Evolutionary conservation across 2,797 vertebrate genomes (phyloP), one percentile per base, ranked within the genome.

Genomic region (Linurgus olivaceus): DNA sequence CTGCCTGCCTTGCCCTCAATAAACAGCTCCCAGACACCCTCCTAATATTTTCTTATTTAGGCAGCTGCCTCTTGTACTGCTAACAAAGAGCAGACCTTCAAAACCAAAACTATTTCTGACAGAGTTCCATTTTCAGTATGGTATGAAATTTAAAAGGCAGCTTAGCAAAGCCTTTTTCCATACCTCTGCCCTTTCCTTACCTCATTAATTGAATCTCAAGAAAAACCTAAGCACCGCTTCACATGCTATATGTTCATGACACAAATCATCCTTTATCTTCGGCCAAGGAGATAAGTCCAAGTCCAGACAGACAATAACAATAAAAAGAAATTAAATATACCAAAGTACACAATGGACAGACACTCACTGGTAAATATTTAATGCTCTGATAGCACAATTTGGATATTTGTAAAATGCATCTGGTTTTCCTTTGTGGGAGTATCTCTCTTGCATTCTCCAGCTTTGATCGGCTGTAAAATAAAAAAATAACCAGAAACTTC

Each of bases 351-450:
- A 85, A 66, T 73, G 83, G 88, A 54, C 35, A 96, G 87, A 93
- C 38, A 17, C 35, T 93, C n/a, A 7, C 29, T 77, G 80, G 89
- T 96, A 95, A 97, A 97, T 96, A 95, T 94, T 96, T 94, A 94
- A 96, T 93, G 72, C 54, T 83, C 72, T 45, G 31, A 93, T 80
- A 87, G 55, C 17, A 17, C 65, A 81, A 25, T 63, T 94, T 94
- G 85, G 58, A 67, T 83, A 85, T 94, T 90, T 94, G 77, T 85
- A 84, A 95, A 96, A 94, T 73, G 71, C 50, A 76, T 70, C 17
- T 85, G 55, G 17, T 85, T 93, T 93, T 84, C 28, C 67, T 81
- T 75, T 85, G 76, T 77, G 24, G 0, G 4, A 68, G 19, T 37
- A 72, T 47, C 25, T 95, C 59, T 37, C 62, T 84, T 33, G 59